phyloP scores from a whole-genome alignment of 1,140 invertebrate species.

The Charaxes varanes region DNA sequence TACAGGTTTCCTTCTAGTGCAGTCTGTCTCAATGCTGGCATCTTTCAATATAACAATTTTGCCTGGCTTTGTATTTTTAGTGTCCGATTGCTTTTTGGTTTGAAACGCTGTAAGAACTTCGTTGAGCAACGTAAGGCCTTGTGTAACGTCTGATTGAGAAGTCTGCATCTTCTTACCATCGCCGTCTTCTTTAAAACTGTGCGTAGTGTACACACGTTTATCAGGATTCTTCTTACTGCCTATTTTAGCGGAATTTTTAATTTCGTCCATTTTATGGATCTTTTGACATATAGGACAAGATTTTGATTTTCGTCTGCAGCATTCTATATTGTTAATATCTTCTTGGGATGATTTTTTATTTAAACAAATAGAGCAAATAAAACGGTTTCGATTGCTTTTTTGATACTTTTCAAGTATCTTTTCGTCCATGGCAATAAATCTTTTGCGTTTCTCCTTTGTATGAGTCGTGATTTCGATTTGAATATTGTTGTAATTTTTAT shows the following conservation, averaged over 20 bases:
- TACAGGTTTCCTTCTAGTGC: slow-evolving; percentile 21
- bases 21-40: slow-evolving; percentile 28
- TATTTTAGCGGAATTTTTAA: slow-evolving; percentile 12
- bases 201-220: no score
- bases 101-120: slow-evolving; percentile 57
- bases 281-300: slow-evolving; percentile 38
- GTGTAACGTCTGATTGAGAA: slow-evolving; percentile 31
- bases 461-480: slow-evolving; percentile 43
- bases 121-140: slow-evolving; percentile 45
- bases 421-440: slow-evolving; percentile 23
- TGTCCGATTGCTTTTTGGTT: slow-evolving; percentile 37
- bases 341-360: slow-evolving; percentile 29
- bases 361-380: slow-evolving; percentile 47
- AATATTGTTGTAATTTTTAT: slow-evolving; percentile 27
- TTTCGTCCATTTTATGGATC: slow-evolving; percentile 10
- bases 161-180: slow-evolving; percentile 34
- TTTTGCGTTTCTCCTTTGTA: slow-evolving; percentile 12
- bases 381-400: slow-evolving; percentile 24
- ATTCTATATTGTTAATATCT: slow-evolving; percentile 14
- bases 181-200: no score
- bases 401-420: slow-evolving; percentile 16
- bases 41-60: slow-evolving; percentile 42
- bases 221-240: background rate
- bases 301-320: slow-evolving; percentile 24
- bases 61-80: slow-evolving; percentile 12